Percentiles rank a stretch among this genome's conserved stretches.
Conservation (phyloP, 2,797 vertebrate genomes). For the Remorina albescens region DNA sequence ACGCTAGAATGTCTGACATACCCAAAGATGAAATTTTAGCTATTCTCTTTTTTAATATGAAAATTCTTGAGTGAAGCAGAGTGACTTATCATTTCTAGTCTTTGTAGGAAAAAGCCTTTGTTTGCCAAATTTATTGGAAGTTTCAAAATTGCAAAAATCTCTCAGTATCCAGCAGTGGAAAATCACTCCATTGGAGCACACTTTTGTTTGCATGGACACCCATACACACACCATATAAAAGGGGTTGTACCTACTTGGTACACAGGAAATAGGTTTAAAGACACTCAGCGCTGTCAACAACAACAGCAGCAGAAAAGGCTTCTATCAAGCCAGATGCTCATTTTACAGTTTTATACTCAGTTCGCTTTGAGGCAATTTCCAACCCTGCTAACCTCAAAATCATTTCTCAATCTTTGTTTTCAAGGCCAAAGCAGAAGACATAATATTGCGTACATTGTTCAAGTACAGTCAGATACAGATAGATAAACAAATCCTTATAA, state of each 20-base stretch:
- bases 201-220: background rate
- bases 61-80: too few species aligned
- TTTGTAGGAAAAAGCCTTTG: background rate
- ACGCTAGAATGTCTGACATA: too few species aligned
- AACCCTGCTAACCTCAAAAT: constrained; percentile 19
- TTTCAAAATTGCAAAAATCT: background rate
- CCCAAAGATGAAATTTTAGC: too few species aligned
- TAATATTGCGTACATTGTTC: background rate
- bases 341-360: constrained; percentile 47
- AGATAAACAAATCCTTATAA: constrained; percentile 1
- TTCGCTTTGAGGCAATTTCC: constrained; percentile 23
- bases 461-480: background rate
- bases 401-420: constrained; percentile 10
- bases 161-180: constrained; percentile 31
- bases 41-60: too few species aligned
- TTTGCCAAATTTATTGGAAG: background rate
- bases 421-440: constrained; percentile 2
- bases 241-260: constrained; percentile 47
- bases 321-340: constrained; percentile 56
- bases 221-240: constrained; percentile 30
- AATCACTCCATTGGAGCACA: constrained; percentile 35
- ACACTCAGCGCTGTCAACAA: constrained; percentile 31
- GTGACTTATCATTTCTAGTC: too few species aligned
- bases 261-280: constrained; percentile 26
- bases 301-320: constrained; percentile 39